Conservation (phyloP, 1,140 invertebrate genomes). For the Drosophila melanogaster region Release_6_plus_ISO1_MT NC_004354.4:7059501-7060000, state of each 20-base stretch:
- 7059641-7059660: background rate
- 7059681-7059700: conserved; percentile 7
- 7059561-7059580: no score
- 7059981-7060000: conserved; percentile 71
- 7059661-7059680: conserved; percentile 6
- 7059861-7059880: conserved; percentile 20
- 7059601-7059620: background rate
- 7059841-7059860: conserved; percentile 34
- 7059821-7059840: conserved; percentile 45
- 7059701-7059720: conserved; percentile 32
- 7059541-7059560: no score
- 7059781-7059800: conserved; percentile 47
- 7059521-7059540: no score
- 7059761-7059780: conserved; percentile 48
- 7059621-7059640: background rate
- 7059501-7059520: background rate
- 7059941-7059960: background rate
- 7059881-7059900: conserved; percentile 72
- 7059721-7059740: conserved; percentile 1
- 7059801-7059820: conserved; percentile 41
- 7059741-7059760: background rate
- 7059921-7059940: background rate
- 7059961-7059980: conserved; percentile 20
- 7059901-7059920: conserved; percentile 41
- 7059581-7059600: no score